Conservation (phyloP, 2,888 invertebrate species). For the Chymomyza fuscimana region DNA sequence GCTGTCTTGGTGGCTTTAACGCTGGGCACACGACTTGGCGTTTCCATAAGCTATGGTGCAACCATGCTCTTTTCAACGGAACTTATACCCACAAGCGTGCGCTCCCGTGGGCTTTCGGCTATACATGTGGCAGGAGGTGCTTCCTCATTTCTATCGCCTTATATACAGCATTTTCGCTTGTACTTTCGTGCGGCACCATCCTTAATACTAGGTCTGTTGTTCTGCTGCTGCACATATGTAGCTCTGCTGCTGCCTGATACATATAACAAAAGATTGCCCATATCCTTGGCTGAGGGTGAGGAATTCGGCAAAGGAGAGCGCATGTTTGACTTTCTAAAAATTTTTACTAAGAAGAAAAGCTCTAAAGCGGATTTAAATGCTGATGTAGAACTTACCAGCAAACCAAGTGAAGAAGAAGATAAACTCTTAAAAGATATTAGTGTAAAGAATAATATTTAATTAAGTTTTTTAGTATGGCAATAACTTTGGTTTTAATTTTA, state of each 20-base stretch:
- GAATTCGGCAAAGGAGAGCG: not conserved
- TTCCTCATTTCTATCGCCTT: conserved; percentile 81
- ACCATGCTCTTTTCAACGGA: conserved; percentile 83
- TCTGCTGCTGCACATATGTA: conserved; percentile 80
- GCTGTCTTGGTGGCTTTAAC: conserved; percentile 77
- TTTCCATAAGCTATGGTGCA: conserved; percentile 82
- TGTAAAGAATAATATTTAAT: not conserved
- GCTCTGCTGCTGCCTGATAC: conserved; percentile 82
- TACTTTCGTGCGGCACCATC: conserved; percentile 79
- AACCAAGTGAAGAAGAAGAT: not conserved
- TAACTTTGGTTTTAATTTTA: no score
- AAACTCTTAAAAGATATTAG: not conserved
- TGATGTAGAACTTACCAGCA: not conserved
- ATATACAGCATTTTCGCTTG: conserved; percentile 79
- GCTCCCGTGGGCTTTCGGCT: conserved; percentile 82
- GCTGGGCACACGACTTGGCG: conserved; percentile 81
- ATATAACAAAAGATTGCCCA: conserved; percentile 53
- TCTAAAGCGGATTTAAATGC: not conserved
- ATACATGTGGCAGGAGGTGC: conserved; percentile 82
- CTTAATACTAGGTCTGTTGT: conserved; percentile 79
- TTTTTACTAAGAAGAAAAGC: not conserved
- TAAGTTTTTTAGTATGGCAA: no score
- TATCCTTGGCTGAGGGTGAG: not conserved
- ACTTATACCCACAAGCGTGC: conserved; percentile 82
- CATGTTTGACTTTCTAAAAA: conserved; percentile 4